A percentile compares a stretch with the other conserved stretches of the same genome.
These are phyloP conservation scores for Manis crassicaudata DNA, from an alignment of 2,797 vertebrate genomes.

Conservation along the genomic window DNA sequence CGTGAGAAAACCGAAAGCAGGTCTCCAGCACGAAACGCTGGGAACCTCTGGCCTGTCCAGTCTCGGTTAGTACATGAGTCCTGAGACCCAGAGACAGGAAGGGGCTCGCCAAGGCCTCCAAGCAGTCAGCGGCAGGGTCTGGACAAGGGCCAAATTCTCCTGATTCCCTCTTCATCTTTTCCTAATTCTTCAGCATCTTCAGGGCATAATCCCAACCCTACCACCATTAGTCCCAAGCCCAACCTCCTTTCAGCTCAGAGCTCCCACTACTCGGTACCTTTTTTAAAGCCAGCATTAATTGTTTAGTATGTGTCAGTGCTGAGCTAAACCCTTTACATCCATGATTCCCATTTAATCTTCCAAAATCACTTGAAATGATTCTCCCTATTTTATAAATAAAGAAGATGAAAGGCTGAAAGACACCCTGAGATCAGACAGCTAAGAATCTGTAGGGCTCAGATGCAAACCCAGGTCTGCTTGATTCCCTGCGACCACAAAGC, in stretches of 20 bases:
- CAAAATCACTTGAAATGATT: not conserved
- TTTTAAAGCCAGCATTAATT: not conserved
- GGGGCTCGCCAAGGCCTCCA: not conserved
- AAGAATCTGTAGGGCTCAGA: not conserved
- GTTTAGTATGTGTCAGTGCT: not conserved
- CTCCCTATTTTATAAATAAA: not conserved
- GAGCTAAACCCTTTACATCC: not conserved
- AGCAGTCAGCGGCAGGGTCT: not conserved
- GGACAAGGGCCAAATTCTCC: not conserved
- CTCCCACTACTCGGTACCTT: not conserved
- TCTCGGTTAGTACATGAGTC: not conserved
- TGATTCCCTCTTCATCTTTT: not conserved
- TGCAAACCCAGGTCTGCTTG: not conserved
- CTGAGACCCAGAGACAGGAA: not conserved
- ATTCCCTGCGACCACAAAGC: not conserved
- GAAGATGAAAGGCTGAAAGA: not conserved
- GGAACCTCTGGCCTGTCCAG: not conserved
- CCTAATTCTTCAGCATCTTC: not conserved
- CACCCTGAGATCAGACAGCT: not conserved
- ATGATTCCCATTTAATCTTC: not conserved
- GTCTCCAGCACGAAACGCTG: accelerated
- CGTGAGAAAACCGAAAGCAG: not conserved
- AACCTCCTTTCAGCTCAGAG: not conserved
- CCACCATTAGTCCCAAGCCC: not conserved
- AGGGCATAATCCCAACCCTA: not conserved